Conservation (phyloP, 2,797 vertebrate species). For the Prunella strophiata region DNA sequence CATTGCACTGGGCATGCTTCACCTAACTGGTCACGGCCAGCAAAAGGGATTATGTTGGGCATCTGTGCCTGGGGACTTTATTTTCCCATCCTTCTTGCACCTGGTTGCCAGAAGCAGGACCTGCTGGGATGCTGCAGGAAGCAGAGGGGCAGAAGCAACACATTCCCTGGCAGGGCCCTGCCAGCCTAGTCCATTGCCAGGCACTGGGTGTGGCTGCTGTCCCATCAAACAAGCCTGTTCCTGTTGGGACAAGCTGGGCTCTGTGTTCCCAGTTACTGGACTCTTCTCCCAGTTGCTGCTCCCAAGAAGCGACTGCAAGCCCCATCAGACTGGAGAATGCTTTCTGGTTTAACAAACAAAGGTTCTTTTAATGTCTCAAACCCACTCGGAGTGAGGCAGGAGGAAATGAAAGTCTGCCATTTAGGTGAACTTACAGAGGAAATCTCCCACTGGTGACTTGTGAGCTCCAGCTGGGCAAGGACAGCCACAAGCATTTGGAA, state of each 20-base stretch:
- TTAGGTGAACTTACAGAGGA: neutral
- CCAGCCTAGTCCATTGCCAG: neutral
- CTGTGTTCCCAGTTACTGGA: neutral
- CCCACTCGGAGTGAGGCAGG: neutral
- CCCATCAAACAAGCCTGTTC: neutral
- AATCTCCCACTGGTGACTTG: neutral
- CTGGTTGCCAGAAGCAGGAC: neutral
- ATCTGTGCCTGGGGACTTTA: neutral
- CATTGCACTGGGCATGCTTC: neutral
- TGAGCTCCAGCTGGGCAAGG: neutral
- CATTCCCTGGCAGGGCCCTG: neutral
- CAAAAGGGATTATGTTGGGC: accelerated
- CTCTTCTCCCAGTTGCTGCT: neutral
- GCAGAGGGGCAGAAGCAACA: neutral
- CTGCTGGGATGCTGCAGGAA: neutral
- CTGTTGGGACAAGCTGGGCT: neutral
- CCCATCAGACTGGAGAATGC: neutral
- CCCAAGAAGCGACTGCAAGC: accelerated
- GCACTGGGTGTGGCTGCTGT: neutral
- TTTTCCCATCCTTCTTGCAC: neutral
- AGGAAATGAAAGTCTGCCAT: neutral
- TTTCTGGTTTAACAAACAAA: neutral
- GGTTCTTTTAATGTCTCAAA: neutral
- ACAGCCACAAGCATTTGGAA: neutral
- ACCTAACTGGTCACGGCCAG: accelerated